Percentiles rank a stretch among this genome's conserved stretches.
Evolutionary conservation across 2,888 invertebrate genomes (phyloP).

Genomic region (Melinaea menophilus): DNA sequence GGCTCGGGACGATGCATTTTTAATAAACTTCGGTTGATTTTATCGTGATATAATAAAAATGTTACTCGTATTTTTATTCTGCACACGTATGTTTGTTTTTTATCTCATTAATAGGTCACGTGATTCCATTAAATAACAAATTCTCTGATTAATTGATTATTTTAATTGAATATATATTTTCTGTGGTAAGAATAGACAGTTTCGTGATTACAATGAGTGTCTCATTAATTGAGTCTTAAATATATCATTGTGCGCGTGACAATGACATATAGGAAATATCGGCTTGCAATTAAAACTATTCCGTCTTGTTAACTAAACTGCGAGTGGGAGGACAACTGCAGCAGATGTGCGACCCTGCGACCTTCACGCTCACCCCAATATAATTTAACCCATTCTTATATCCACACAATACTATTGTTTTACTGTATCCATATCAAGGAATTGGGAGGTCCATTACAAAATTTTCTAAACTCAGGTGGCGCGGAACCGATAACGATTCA

Average conservation of each 20-base stretch:
- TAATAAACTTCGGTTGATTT: conserved; percentile 26
- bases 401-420: conserved; percentile 32
- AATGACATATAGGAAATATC: conserved; percentile 58
- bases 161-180: neutral
- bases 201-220: too few relatives aligned
- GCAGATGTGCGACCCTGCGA: conserved; percentile 69
- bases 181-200: too few relatives aligned
- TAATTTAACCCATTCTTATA: conserved; percentile 54
- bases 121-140: neutral
- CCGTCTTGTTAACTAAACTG: conserved; percentile 60
- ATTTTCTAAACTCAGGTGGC: conserved; percentile 55
- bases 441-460: conserved; percentile 71
- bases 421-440: conserved; percentile 20
- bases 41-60: conserved; percentile 16
- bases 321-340: conserved; percentile 65
- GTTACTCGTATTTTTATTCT: conserved; percentile 8
- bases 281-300: conserved; percentile 74
- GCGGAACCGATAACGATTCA: conserved; percentile 70
- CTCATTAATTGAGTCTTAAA: conserved; percentile 11
- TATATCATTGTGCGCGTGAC: conserved; percentile 23
- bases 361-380: conserved; percentile 57
- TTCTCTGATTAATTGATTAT: neutral
- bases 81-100: conserved; percentile 4
- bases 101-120: neutral
- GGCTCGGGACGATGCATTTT: conserved; percentile 33